Conservation (phyloP, 2,888 invertebrate species). For the Amphipoea lucens region DNA sequence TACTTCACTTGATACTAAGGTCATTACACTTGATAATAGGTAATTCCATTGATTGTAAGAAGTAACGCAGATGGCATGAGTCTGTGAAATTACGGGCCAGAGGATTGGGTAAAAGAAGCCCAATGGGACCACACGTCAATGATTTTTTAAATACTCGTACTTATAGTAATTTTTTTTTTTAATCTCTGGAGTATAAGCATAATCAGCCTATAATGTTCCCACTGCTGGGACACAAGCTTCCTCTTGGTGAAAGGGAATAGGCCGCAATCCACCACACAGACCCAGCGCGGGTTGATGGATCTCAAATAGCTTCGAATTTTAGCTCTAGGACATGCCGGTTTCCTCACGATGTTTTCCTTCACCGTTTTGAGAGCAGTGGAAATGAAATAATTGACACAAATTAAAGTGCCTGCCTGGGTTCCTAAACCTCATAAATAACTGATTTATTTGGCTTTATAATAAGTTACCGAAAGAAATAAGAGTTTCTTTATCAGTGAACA, state of each 20-base stretch:
- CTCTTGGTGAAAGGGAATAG: neutral
- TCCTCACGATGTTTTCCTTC: neutral
- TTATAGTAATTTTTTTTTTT: too few species aligned
- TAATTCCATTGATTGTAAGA: conserved; percentile 3
- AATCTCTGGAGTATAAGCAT: neutral
- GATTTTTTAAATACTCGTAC: too few species aligned
- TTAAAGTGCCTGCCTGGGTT: neutral
- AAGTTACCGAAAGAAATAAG: too few species aligned
- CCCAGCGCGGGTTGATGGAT: neutral
- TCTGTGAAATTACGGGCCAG: neutral
- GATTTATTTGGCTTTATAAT: too few species aligned
- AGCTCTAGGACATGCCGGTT: neutral
- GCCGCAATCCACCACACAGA: neutral
- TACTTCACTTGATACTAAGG: conserved; percentile 31
- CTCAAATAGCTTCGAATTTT: neutral
- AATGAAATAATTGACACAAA: neutral
- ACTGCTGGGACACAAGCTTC: neutral
- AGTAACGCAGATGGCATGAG: neutral
- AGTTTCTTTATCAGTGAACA: too few species aligned
- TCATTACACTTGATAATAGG: conserved; percentile 25
- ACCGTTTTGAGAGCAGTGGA: neutral
- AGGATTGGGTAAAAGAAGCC: neutral
- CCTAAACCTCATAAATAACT: neutral
- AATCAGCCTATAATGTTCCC: neutral
- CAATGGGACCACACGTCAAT: neutral